A percentile compares a stretch with the other conserved stretches of the same genome.
Evolutionary conservation across 23 tunicate species (phyloP).

Genomic region (Trididemnum nubilum): DNA sequence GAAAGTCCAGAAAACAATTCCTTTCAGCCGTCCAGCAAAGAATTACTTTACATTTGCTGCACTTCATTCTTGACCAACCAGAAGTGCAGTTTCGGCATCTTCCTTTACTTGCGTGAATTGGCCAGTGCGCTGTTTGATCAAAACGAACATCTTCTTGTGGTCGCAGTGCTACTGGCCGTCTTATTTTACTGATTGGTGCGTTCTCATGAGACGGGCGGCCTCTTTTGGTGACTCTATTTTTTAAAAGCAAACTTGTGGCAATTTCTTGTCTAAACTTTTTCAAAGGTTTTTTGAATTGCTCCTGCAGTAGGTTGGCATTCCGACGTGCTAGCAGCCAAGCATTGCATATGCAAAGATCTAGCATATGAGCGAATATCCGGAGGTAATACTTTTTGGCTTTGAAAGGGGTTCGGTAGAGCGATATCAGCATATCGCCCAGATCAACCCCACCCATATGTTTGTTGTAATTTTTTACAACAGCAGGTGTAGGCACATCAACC

Average conservation of each 20-base stretch:
- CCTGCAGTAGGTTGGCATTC: slow-evolving; percentile 9
- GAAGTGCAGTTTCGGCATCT: slow-evolving; percentile 26
- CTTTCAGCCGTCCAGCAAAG: background rate
- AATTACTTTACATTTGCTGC: slow-evolving; percentile 12
- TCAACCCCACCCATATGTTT: slow-evolving; percentile 26
- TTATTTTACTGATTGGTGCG: slow-evolving; percentile 18
- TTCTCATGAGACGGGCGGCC: slow-evolving; percentile 11
- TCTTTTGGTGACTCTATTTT: background rate
- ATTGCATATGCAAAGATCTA: slow-evolving; percentile 19
- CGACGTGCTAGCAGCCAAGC: slow-evolving; percentile 34
- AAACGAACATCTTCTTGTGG: slow-evolving; percentile 18
- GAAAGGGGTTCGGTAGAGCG: slow-evolving; percentile 17
- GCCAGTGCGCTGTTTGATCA: slow-evolving; percentile 19
- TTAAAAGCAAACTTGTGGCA: slow-evolving; percentile 1
- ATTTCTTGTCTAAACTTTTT: slow-evolving; percentile 25
- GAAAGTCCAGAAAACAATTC: slow-evolving; percentile 27
- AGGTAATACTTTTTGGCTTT: slow-evolving; percentile 25
- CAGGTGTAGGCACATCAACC: background rate
- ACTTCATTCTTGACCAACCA: slow-evolving; percentile 23
- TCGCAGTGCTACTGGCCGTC: slow-evolving; percentile 16
- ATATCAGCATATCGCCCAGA: slow-evolving; percentile 32
- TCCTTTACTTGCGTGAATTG: slow-evolving; percentile 20
- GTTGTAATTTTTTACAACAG: slow-evolving; percentile 16
- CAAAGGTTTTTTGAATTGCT: slow-evolving; percentile 21
- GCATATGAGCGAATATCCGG: slow-evolving; percentile 17